Conservation (phyloP, 1,140 invertebrate species). For the Drosophila arawakana region DNA sequence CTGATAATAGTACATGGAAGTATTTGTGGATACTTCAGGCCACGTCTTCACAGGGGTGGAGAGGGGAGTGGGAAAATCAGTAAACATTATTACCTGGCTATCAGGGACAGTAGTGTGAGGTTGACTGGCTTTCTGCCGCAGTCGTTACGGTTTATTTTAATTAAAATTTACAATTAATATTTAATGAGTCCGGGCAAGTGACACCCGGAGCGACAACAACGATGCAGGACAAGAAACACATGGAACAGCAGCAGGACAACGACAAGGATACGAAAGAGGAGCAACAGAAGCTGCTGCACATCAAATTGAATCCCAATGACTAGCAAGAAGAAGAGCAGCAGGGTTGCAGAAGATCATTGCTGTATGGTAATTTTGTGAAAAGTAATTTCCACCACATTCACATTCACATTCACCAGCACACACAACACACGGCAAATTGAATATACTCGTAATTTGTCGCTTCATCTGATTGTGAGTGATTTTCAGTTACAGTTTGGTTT, state of each 20-base stretch:
- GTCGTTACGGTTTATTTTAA: slow-evolving; percentile 79
- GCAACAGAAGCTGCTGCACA: slow-evolving; percentile 36
- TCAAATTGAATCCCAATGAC: slow-evolving; percentile 71
- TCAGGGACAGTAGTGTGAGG: slow-evolving; percentile 34
- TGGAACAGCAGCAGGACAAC: no score
- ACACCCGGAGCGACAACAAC: slow-evolving; percentile 51
- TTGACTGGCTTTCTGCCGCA: slow-evolving; percentile 32
- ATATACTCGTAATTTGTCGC: slow-evolving; percentile 36
- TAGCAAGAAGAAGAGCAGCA: slow-evolving; percentile 6
- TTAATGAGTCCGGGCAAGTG: slow-evolving; percentile 71
- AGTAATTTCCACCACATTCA: slow-evolving; percentile 54
- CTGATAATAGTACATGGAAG: slow-evolving; percentile 22
- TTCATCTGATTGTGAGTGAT: slow-evolving; percentile 17
- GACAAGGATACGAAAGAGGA: slow-evolving; percentile 35
- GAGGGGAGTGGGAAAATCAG: slow-evolving; percentile 47
- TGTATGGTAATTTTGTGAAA: slow-evolving; percentile 60
- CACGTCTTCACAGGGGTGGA: neutral
- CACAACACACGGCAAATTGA: slow-evolving; percentile 27
- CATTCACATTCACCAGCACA: neutral
- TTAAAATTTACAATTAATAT: slow-evolving; percentile 84
- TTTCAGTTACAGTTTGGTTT: slow-evolving; percentile 17
- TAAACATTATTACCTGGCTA: slow-evolving; percentile 73
- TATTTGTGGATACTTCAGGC: slow-evolving; percentile 18
- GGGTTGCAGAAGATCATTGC: slow-evolving; percentile 11
- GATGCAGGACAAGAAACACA: neutral